Evolutionary conservation across 2,797 vertebrate species (phyloP).

Genomic region (Sebastes hubbsi): DNA sequence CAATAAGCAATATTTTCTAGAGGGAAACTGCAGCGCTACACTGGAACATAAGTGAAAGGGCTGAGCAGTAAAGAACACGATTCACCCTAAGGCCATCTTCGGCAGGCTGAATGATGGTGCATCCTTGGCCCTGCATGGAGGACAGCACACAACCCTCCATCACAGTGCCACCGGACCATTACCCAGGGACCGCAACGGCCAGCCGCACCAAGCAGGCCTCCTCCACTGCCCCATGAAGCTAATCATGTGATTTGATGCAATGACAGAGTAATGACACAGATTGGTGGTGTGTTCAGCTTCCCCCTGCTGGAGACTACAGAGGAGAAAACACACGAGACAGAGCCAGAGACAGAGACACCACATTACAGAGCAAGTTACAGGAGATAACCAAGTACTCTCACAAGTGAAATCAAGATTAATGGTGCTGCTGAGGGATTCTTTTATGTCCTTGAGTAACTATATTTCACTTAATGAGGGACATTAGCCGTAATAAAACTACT

Average conservation of each 20-base stretch:
- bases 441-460: constrained; percentile 85
- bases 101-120: constrained; percentile 81
- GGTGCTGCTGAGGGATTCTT: constrained; percentile 77
- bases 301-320: constrained; percentile 74
- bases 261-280: constrained; percentile 86
- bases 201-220: constrained; percentile 67
- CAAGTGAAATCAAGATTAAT: constrained; percentile 86
- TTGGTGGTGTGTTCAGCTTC: constrained; percentile 82
- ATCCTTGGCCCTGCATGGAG: constrained; percentile 82
- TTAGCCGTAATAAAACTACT: constrained; percentile 87
- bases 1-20: constrained; percentile 55
- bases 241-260: constrained; percentile 89
- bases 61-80: constrained; percentile 74
- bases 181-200: constrained; percentile 77
- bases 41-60: constrained; percentile 55
- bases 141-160: constrained; percentile 81
- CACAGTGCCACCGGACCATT: constrained; percentile 81
- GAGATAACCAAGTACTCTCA: constrained; percentile 77
- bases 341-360: constrained; percentile 46
- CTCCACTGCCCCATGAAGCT: constrained; percentile 82
- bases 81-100: constrained; percentile 78
- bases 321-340: constrained; percentile 66
- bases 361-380: constrained; percentile 61
- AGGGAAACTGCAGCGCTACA: constrained; percentile 43
- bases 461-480: constrained; percentile 87